Evolutionary conservation across 2,888 invertebrate genomes (phyloP).

Genomic region (Archaeoteleia sp.): DNA sequence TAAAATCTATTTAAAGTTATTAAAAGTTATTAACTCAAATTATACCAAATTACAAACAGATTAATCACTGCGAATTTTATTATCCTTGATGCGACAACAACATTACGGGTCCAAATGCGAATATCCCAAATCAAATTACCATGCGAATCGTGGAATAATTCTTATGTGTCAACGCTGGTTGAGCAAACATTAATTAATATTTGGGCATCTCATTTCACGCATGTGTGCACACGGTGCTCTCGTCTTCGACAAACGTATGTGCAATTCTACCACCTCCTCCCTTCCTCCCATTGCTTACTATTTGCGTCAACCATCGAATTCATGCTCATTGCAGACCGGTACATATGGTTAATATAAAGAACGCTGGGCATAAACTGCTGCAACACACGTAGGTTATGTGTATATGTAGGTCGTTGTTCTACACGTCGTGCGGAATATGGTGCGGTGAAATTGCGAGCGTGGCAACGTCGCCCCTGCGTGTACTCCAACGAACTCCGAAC

Average conservation of each 20-base stretch:
- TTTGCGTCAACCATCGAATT: conserved; percentile 53
- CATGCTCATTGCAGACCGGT: conserved; percentile 47
- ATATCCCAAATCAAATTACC: conserved; percentile 39
- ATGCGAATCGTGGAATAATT: conserved; percentile 33
- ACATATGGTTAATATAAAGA: conserved; percentile 41
- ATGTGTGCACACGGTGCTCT: conserved; percentile 43
- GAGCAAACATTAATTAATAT: conserved; percentile 51
- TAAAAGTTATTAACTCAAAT: too few relatives aligned
- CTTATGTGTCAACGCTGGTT: conserved; percentile 43
- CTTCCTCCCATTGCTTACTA: conserved; percentile 35
- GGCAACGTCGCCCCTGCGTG: conserved; percentile 24
- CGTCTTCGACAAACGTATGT: conserved; percentile 47
- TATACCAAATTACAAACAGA: too few relatives aligned
- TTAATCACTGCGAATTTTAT: too few relatives aligned
- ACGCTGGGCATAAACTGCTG: conserved; percentile 27
- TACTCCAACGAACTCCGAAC: conserved; percentile 30
- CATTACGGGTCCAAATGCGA: too few relatives aligned
- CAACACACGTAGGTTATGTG: conserved; percentile 14
- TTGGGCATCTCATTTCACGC: conserved; percentile 52
- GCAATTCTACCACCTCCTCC: conserved; percentile 9
- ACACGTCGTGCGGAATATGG: conserved; percentile 34
- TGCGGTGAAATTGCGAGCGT: conserved; percentile 20
- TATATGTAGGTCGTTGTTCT: conserved; percentile 48
- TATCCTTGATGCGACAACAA: too few relatives aligned
- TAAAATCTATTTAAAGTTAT: too few relatives aligned